Base-by-base conservation (phyloP, 53 echinoderm and acorn worm species). In the Holothuria scabra region DNA sequence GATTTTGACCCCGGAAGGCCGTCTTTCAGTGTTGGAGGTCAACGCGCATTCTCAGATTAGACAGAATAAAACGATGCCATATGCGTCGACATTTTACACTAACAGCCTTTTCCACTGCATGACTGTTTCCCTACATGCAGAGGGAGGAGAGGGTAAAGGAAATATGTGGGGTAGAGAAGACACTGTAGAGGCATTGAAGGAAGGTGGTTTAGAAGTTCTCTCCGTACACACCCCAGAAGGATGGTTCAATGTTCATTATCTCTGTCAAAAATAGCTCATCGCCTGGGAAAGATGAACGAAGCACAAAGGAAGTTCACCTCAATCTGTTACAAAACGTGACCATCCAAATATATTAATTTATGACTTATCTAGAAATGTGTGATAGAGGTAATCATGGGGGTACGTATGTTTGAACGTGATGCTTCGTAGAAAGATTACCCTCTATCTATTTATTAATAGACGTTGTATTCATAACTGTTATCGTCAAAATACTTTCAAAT, bases 141-240 rank as follows among this genome's bases (percentile, higher is more conserved):
- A 90, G n/a, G 91, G 88, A 9, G 97, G 97, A 18, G 89, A 94
- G 71, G 97, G 97, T 13, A 88, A 90, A 28, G 97, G 97, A 5
- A 97, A 94, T 85, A 97, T 97, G 97, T 97, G 94, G 92, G 97
- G 97, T 0, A 84, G 93, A 59, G 94, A 97, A 74, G 84, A 92
- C 67, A 85, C 89, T 0, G 84, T 80, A 46, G 85, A 83, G 33
- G 88, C 92, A 18, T 83, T 97, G 25, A 72, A 82, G 33, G 68
- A 76, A 34, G 89, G 90, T 13, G 97, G 97, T 13, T 90, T 97
- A 61, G 79, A 63, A 12, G 91, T 92, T 28, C 84, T 91, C 56
- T 83, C 86, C 5, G 85, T 85, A 57, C 76, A 88, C 1, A 59
- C 88, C 21, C 92, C 94, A 0, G 92, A 92, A 31, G 94, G 92